Percentiles rank a stretch among this genome's conserved stretches.
Conservation (phyloP, 2,113 vertebrate species). For the Eidolon helvum region DNA sequence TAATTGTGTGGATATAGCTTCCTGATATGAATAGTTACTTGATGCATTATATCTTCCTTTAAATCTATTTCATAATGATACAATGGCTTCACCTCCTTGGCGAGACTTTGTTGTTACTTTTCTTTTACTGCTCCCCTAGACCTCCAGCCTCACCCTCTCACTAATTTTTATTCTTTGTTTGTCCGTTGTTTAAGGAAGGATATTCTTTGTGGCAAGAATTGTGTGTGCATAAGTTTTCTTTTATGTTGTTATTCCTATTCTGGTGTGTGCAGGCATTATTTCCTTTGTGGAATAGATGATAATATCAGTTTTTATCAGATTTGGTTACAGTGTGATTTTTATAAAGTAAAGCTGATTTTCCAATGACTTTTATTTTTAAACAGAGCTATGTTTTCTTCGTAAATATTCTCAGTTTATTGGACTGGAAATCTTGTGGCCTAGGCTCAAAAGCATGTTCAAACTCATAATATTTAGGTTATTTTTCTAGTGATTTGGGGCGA, state of each 20-base stretch:
- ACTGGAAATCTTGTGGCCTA: neutral
- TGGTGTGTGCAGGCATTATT: neutral
- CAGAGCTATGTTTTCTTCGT: neutral
- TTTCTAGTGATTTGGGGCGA: neutral
- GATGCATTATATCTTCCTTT: neutral
- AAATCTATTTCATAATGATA: neutral
- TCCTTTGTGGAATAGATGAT: neutral
- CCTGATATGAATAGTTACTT: neutral
- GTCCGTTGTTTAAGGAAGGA: neutral
- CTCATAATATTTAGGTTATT: neutral
- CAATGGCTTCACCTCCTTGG: neutral
- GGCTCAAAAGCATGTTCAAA: neutral
- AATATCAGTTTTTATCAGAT: neutral
- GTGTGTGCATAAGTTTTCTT: neutral
- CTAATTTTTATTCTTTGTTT: neutral
- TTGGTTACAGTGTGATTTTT: constrained; percentile 22
- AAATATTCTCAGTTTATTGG: neutral
- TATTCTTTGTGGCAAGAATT: neutral
- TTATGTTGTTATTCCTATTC: neutral
- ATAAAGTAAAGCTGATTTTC: neutral
- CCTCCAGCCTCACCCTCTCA: neutral
- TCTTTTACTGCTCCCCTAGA: neutral
- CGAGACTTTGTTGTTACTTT: neutral
- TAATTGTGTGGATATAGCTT: neutral
- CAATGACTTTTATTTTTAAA: constrained; percentile 21